These are phyloP conservation scores for Bellardia bayeri DNA, from an alignment of 2,888 invertebrate genomes.

Conservation along the genomic window DNA sequence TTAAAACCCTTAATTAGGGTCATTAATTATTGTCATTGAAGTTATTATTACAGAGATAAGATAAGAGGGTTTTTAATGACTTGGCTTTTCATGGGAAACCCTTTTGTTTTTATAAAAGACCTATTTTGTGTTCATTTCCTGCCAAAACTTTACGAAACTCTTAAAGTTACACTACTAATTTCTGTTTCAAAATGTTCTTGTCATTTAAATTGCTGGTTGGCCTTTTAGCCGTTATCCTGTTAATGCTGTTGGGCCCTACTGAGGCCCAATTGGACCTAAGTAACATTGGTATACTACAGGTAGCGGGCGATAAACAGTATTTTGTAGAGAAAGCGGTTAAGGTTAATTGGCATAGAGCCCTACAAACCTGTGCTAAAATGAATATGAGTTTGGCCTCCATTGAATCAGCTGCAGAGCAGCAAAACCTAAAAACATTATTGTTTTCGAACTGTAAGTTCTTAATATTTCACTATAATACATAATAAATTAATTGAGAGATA, in stretches of 20 bases:
- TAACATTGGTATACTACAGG: background rate
- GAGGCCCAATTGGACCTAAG: background rate
- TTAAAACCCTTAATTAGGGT: too few species aligned
- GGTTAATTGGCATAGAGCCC: slow-evolving; percentile 75
- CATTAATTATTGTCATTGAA: too few species aligned
- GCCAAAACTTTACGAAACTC: too few species aligned
- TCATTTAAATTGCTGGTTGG: background rate
- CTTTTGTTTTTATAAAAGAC: too few species aligned
- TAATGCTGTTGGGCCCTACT: background rate
- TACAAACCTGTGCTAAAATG: slow-evolving; percentile 70
- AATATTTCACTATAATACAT: too few species aligned
- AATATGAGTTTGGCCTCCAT: slow-evolving; percentile 73
- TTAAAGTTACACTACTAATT: background rate
- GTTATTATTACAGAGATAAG: too few species aligned
- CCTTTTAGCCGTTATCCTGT: background rate
- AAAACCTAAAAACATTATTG: slow-evolving; percentile 54
- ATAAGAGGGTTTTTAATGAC: too few species aligned
- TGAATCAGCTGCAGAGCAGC: slow-evolving; percentile 56
- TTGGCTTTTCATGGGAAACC: too few species aligned
- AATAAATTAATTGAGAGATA: too few species aligned
- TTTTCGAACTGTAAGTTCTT: slow-evolving; percentile 54
- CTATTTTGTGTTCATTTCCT: too few species aligned
- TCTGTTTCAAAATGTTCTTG: too few species aligned
- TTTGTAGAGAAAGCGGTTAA: slow-evolving; percentile 61
- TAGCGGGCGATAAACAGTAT: slow-evolving; percentile 68